phyloP scores from a whole-genome alignment of 2,797 vertebrate genomes.

The Trichosurus vulpecula region DNA sequence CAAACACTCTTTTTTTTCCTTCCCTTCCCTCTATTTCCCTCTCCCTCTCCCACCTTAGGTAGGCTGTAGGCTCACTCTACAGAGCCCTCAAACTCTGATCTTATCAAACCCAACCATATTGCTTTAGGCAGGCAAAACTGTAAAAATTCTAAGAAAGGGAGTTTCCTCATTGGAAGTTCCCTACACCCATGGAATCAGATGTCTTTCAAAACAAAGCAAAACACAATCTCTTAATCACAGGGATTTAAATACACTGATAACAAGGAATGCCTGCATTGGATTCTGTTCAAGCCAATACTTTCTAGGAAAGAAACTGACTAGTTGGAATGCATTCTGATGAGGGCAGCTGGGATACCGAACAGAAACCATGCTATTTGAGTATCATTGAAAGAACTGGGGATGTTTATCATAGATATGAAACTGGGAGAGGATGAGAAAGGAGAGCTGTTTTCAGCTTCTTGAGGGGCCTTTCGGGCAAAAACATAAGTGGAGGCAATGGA shows the following conservation, averaged over 20 bases:
- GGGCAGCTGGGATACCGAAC: not conserved
- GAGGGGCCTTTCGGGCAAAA: not conserved
- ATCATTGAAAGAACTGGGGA: not conserved
- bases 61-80: slow-evolving; percentile 36
- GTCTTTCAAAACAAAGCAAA: not conserved
- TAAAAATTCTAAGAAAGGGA: slow-evolving; percentile 42
- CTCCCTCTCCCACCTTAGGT: slow-evolving; percentile 9
- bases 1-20: no score
- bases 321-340: not conserved
- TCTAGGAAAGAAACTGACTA: not conserved
- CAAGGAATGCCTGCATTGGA: not conserved
- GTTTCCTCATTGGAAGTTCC: not conserved
- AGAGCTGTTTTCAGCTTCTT: not conserved
- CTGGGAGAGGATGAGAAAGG: not conserved
- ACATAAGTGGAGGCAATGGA: not conserved
- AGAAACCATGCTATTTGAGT: not conserved
- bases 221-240: not conserved
- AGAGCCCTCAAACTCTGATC: slow-evolving; percentile 46
- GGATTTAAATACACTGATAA: not conserved
- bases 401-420: not conserved
- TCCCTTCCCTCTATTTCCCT: not conserved
- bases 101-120: slow-evolving; percentile 56
- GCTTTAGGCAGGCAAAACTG: slow-evolving; percentile 49
- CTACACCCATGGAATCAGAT: not conserved
- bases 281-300: not conserved